Evolutionary conservation across 1,140 invertebrate genomes (phyloP).

Genomic region (Brachionus rubens): DNA sequence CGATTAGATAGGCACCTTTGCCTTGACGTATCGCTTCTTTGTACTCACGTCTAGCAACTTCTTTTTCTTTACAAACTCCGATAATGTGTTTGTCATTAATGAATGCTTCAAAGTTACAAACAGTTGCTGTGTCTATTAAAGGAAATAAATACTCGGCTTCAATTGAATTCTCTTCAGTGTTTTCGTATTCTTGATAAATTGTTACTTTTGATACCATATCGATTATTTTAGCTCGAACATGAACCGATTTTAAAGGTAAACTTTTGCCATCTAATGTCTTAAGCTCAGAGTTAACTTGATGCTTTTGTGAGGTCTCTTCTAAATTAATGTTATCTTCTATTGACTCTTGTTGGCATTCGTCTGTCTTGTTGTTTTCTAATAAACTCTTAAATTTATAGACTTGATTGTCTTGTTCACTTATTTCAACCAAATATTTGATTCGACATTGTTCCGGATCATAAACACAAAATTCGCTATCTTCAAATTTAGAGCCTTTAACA

Average conservation of each 20-base stretch:
- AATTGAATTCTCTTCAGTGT: slow-evolving; percentile 52
- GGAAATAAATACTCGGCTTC: slow-evolving; percentile 62
- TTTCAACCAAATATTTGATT: slow-evolving; percentile 57
- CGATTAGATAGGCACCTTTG: slow-evolving; percentile 62
- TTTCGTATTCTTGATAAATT: slow-evolving; percentile 57
- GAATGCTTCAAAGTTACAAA: slow-evolving; percentile 61
- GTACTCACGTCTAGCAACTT: slow-evolving; percentile 60
- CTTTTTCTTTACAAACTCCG: slow-evolving; percentile 62
- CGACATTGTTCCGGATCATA: slow-evolving; percentile 55
- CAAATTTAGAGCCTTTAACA: slow-evolving; percentile 53
- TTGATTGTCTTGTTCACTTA: slow-evolving; percentile 48
- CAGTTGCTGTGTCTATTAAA: slow-evolving; percentile 58
- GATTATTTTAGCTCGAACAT: slow-evolving; percentile 56
- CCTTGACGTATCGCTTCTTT: slow-evolving; percentile 60
- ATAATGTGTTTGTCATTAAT: slow-evolving; percentile 61
- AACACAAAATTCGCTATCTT: slow-evolving; percentile 58
- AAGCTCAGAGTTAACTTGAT: neutral
- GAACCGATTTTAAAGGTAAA: slow-evolving; percentile 54
- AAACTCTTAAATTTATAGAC: neutral
- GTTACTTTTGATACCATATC: slow-evolving; percentile 58
- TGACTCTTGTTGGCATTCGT: no score
- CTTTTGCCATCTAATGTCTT: slow-evolving; percentile 1
- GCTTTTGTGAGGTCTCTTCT: neutral
- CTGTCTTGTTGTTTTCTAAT: neutral
- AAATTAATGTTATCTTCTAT: neutral